A percentile compares a stretch with the other conserved stretches of the same genome.
Evolutionary conservation across 2,888 invertebrate species (phyloP).

Genomic region (Trypoxylon attenuatum): DNA sequence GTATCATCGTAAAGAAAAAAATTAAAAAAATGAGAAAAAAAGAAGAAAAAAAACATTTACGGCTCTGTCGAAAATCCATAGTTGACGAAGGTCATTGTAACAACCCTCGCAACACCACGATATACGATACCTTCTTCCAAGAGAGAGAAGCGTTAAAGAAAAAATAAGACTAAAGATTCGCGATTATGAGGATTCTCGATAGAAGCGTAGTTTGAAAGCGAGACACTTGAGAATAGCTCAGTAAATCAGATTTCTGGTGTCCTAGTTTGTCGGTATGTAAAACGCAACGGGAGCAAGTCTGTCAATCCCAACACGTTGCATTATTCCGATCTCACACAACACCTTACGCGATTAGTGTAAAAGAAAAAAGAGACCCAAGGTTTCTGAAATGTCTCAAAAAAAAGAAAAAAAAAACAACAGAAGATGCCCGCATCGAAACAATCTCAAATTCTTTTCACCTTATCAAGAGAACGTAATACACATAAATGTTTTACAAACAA

Average conservation of each 20-base stretch:
- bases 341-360: neutral
- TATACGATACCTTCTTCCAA: neutral
- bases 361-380: neutral
- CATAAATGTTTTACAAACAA: constrained; percentile 32
- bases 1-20: constrained; percentile 34
- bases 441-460: constrained; percentile 43
- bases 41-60: constrained; percentile 48
- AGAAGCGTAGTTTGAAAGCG: constrained; percentile 41
- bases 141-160: neutral
- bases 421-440: neutral
- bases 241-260: constrained; percentile 35
- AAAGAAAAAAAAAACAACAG: neutral
- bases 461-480: constrained; percentile 33
- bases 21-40: no score
- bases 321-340: no score
- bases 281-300: constrained; percentile 22
- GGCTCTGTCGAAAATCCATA: constrained; percentile 45
- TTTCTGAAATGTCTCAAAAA: neutral
- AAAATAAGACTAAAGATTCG: neutral
- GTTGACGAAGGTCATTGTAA: neutral
- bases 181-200: constrained; percentile 36
- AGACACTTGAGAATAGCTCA: constrained; percentile 59
- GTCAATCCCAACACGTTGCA: neutral
- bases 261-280: constrained; percentile 29
- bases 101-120: neutral